Base-by-base conservation (phyloP, 2,113 vertebrate species). In the Pleuronectes platessa region DNA sequence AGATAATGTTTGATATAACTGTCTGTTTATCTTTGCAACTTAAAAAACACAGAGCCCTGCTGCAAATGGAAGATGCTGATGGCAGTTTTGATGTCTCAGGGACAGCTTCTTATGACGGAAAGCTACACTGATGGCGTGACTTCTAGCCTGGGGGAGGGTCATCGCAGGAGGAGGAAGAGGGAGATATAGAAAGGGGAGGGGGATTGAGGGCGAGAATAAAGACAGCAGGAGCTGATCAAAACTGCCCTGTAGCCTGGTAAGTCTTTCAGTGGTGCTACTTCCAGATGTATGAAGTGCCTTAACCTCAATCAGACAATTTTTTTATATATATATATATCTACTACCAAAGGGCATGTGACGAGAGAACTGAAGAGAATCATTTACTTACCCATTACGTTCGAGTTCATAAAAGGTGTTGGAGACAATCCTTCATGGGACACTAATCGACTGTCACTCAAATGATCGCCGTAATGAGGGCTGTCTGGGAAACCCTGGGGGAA, bases 361-460 rank as follows among this genome's bases (percentile, higher is more conserved):
- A 81, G 91, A 83, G 91, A 90, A 88, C 87, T 81, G 85, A 84
- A 92, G 89, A 94, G 89, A 95, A 95, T 95, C 92, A 94, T 92
- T 95, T 96, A 98, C 98, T 98, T 97, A 99, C 98, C 98, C 94
- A 97, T 97, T 95, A 98, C 95, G 96, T 95, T 96, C 68, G 98
- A 97, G 96, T 97, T 99, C 95, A 98, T 95, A 94, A 99, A 98
- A 96, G 97, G 97, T 96, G 98, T 97, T 90, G 96, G 96, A 90
- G 97, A 97, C 96, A 99, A 96, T 96, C 96, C 97, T 97, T 98
- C 97, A 89, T 97, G 96, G 93, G 97, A 92, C 90, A 96, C 97
- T 97, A 98, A 97, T 96, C 96, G 96, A 97, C 96, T 97, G 95
- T 98, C 98, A 96, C 94, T 98, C 97, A 98, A 95, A 92, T 98